A percentile compares a stretch with the other conserved stretches of the same genome.
These are phyloP conservation scores for Formicarius rufipectus DNA, from an alignment of 2,113 vertebrate species.

Conservation along the genomic window DNA sequence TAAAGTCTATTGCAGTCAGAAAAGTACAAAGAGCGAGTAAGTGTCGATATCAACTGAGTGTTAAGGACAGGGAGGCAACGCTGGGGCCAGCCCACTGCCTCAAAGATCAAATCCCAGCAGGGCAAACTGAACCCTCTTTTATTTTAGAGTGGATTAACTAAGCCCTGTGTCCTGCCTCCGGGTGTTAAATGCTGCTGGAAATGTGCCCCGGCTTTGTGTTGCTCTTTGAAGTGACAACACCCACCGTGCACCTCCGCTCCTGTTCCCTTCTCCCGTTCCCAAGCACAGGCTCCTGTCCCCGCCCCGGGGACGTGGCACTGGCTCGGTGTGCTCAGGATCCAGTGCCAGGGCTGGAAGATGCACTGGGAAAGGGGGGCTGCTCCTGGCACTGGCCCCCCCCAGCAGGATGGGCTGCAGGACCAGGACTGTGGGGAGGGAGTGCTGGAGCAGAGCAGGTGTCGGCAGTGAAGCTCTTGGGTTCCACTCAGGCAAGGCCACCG, in stretches of 20 bases:
- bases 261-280: neutral
- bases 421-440: neutral
- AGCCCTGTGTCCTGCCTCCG: neutral
- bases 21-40: neutral
- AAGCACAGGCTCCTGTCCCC: neutral
- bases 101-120: neutral
- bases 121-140: neutral
- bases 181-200: neutral
- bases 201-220: rapidly evolving
- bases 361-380: too few species aligned
- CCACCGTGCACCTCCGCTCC: neutral
- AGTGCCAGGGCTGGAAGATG: neutral
- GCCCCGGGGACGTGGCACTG: neutral
- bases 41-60: neutral
- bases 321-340: neutral
- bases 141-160: neutral
- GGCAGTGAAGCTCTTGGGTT: neutral
- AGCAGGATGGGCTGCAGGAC: neutral
- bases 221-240: neutral
- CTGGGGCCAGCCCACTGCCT: neutral
- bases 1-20: neutral
- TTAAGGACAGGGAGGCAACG: neutral
- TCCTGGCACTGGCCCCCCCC: rapidly evolving
- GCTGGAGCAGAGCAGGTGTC: neutral
- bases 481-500: neutral